These are phyloP conservation scores for Planococcus citri DNA, from an alignment of 1,140 invertebrate genomes.

Conservation along the genomic window DNA sequence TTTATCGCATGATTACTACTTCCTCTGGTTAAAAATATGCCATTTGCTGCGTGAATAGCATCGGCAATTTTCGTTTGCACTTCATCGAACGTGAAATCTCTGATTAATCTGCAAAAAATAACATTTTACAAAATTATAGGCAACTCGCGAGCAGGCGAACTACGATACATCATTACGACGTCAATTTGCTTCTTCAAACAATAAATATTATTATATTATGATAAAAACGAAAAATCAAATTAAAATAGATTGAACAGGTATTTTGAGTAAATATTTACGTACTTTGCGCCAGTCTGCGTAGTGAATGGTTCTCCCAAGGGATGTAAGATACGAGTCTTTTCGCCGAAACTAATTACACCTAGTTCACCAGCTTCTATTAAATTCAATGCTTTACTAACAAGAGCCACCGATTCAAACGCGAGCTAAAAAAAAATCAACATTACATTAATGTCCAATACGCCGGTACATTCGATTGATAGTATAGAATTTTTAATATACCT, in stretches of 20 bases:
- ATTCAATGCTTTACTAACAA: conserved; percentile 82
- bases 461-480: neutral
- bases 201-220: too few relatives aligned
- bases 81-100: conserved; percentile 67
- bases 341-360: conserved; percentile 84
- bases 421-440: conserved; percentile 39
- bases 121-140: too few relatives aligned
- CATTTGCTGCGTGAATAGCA: conserved; percentile 62
- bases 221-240: too few relatives aligned
- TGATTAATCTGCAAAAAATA: conserved; percentile 44
- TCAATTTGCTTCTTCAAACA: too few relatives aligned
- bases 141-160: too few relatives aligned
- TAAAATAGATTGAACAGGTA: too few relatives aligned
- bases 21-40: conserved; percentile 43
- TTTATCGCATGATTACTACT: conserved; percentile 39
- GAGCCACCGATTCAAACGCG: conserved; percentile 84
- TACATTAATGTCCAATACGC: neutral
- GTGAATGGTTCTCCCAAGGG: conserved; percentile 74
- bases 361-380: conserved; percentile 88
- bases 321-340: conserved; percentile 68
- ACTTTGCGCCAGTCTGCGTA: conserved; percentile 62
- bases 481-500: conserved; percentile 34
- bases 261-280: conserved; percentile 23
- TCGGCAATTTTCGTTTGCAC: conserved; percentile 66
- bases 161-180: too few relatives aligned